Evolutionary conservation across 2,797 vertebrate species (phyloP).

Genomic region (Alcedo quadribrachys): DNA sequence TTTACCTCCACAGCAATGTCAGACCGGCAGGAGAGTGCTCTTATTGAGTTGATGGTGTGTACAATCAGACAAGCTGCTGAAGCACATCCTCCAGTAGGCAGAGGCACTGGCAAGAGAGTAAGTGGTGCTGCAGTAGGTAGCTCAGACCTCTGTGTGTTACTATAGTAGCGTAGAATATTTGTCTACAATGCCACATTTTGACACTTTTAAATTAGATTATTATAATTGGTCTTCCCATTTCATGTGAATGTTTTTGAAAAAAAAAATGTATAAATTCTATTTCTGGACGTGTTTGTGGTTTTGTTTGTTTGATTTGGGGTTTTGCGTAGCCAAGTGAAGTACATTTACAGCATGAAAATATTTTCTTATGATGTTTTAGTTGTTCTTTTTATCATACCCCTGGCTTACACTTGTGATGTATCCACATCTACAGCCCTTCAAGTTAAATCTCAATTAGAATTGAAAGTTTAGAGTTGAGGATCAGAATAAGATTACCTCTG

Average conservation of each 20-base stretch:
- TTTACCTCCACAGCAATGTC: slow-evolving; percentile 85
- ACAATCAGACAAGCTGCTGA: slow-evolving; percentile 97
- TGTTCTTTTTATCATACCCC: not conserved
- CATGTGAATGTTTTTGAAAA: not conserved
- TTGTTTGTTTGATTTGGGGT: not conserved
- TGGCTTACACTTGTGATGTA: not conserved
- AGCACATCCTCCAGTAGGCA: slow-evolving; percentile 97
- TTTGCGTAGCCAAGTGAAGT: not conserved
- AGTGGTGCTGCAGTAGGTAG: slow-evolving; percentile 32
- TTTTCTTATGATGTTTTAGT: not conserved
- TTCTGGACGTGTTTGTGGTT: not conserved
- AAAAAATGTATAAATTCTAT: not conserved
- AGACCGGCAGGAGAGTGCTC: slow-evolving; percentile 95
- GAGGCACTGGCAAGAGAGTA: slow-evolving; percentile 97
- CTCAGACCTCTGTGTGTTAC: not conserved
- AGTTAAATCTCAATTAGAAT: not conserved
- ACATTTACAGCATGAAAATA: not conserved
- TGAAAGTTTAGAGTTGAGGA: not conserved
- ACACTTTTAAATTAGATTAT: not conserved
- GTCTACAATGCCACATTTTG: not conserved
- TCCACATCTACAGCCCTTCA: not conserved
- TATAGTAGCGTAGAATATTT: not conserved
- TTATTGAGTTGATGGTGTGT: slow-evolving; percentile 96
- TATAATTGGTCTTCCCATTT: not conserved
- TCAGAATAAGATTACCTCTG: not conserved